Percentiles rank a stretch among this genome's conserved stretches.
Conservation (phyloP, 2,888 invertebrate genomes). For the Horisme vitalbata region DNA sequence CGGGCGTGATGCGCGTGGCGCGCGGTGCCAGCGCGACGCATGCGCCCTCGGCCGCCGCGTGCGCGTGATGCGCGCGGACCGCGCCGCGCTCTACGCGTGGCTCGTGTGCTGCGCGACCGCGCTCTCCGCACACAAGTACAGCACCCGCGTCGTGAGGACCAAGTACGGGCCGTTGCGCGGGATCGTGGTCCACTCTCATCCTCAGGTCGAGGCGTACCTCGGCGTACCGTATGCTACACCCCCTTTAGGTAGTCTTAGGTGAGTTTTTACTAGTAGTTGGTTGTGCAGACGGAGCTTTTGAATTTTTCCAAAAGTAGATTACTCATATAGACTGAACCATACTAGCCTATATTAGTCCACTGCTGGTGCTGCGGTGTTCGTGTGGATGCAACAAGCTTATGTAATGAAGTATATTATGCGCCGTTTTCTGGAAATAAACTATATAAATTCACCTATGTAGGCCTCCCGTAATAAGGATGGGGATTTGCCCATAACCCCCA, state of each 20-base stretch:
- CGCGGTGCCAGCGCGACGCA: constrained; percentile 54
- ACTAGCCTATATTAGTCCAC: too few species aligned
- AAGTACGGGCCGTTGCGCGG: constrained; percentile 95
- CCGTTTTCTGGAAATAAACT: too few species aligned
- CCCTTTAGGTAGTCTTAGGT: constrained; percentile 94
- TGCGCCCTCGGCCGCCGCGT: constrained; percentile 53
- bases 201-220: constrained; percentile 94
- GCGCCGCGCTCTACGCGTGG: constrained; percentile 82
- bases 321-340: too few species aligned
- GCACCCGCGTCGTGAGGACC: constrained; percentile 92
- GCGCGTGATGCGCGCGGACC: constrained; percentile 78
- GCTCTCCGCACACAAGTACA: constrained; percentile 88
- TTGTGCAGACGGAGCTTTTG: too few species aligned
- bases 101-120: constrained; percentile 81
- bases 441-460: too few species aligned
- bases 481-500: too few species aligned
- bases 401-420: too few species aligned
- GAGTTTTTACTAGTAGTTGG: too few species aligned
- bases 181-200: constrained; percentile 90
- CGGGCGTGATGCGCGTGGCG: constrained; percentile 60
- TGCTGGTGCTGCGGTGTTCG: too few species aligned
- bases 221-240: constrained; percentile 97
- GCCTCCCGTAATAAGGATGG: too few species aligned
- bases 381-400: too few species aligned
- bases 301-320: too few species aligned